Percentiles rank a stretch among this genome's conserved stretches.
phyloP scores from a whole-genome alignment of 2,113 vertebrate species.

The Anguilla japonica region DNA sequence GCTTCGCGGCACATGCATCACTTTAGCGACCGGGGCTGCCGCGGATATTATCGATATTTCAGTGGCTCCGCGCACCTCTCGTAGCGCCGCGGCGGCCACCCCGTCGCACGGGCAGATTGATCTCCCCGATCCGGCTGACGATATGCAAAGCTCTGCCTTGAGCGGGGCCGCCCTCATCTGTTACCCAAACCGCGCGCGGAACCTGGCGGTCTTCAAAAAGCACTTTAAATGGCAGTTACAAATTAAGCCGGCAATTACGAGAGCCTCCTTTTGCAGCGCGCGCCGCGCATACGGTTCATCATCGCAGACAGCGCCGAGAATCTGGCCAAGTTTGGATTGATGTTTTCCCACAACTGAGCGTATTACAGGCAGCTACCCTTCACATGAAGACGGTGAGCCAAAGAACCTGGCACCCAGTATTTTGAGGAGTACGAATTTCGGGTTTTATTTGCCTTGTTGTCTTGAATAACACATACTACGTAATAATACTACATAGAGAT shows the following conservation, averaged over 20 bases:
- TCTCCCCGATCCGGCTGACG: slow-evolving; percentile 6
- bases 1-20: background rate
- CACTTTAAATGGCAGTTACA: background rate
- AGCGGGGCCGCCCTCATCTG: background rate
- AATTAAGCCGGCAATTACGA: slow-evolving; percentile 1
- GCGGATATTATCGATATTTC: slow-evolving; percentile 7
- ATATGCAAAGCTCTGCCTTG: background rate
- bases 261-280: background rate
- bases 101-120: background rate
- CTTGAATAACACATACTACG: background rate
- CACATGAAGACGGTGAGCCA: background rate
- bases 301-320: background rate
- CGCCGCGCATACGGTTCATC: background rate
- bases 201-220: slow-evolving; percentile 3
- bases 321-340: background rate
- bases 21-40: background rate
- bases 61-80: background rate
- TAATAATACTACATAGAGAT: no score
- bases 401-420: background rate
- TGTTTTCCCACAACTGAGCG: background rate
- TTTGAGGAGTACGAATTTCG: background rate
- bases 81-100: background rate
- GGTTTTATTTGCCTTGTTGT: background rate
- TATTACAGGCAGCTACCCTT: background rate
- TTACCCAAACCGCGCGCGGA: background rate